A percentile compares a stretch with the other conserved stretches of the same genome.
These are phyloP conservation scores for Drosophila histrio DNA, from an alignment of 2,888 invertebrate species.

Conservation along the genomic window DNA sequence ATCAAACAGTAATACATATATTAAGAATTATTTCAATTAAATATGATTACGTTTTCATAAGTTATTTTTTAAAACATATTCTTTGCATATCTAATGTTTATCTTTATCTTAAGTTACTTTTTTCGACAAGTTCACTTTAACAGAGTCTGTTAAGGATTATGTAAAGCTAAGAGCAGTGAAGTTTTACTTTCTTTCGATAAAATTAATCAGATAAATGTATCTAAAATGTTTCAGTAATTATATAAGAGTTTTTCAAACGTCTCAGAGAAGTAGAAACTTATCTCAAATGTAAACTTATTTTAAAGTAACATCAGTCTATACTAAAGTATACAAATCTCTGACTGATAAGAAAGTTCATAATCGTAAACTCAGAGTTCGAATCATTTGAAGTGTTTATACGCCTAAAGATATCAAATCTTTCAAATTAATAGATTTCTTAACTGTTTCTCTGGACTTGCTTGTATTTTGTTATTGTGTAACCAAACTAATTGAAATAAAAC, in stretches of 20 bases:
- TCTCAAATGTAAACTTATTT: background rate
- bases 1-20: no score
- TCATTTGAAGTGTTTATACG: conserved; percentile 4
- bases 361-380: background rate
- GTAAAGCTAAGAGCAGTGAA: background rate
- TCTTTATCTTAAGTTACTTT: no score
- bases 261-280: no score
- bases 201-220: no score
- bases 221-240: no score
- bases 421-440: conserved; percentile 23
- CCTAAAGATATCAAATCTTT: background rate
- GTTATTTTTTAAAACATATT: no score
- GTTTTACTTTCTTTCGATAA: no score
- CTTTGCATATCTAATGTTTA: no score
- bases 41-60: no score
- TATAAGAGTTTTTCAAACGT: no score
- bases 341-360: background rate
- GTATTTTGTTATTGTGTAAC: background rate
- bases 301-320: background rate
- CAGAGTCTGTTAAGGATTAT: background rate
- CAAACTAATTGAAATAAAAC: background rate
- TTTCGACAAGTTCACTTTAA: no score
- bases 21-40: no score
- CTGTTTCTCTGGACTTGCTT: background rate
- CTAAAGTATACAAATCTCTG: background rate